Percentiles rank a stretch among this genome's conserved stretches.
phyloP scores from a whole-genome alignment of 2,888 invertebrate genomes.

The Latrodectus elegans region DNA sequence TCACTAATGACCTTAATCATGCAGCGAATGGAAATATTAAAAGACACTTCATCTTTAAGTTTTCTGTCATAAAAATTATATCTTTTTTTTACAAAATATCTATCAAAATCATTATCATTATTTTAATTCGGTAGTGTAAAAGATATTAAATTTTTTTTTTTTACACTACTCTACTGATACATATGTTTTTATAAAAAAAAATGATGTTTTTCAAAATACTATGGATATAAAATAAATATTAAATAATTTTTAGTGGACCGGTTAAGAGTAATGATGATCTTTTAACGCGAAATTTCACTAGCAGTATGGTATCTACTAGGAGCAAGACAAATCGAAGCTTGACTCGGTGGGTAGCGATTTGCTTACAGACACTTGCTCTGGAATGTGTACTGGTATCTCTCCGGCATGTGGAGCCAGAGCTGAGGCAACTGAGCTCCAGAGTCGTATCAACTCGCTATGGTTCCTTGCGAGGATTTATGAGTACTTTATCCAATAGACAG shows the following conservation, averaged over 20 bases:
- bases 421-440: slow-evolving; percentile 71
- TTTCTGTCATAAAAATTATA: neutral
- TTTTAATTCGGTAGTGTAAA: neutral
- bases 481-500: slow-evolving; percentile 70
- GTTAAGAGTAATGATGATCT: neutral
- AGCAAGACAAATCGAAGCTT: slow-evolving; percentile 4
- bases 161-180: neutral
- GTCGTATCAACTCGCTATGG: slow-evolving; percentile 75
- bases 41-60: neutral
- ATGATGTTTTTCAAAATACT: neutral
- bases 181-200: no score
- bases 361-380: slow-evolving; percentile 36
- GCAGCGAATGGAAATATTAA: slow-evolving; percentile 5
- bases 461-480: slow-evolving; percentile 73
- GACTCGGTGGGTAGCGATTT: slow-evolving; percentile 23
- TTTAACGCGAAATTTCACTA: no score
- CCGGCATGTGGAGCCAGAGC: slow-evolving; percentile 48
- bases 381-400: slow-evolving; percentile 37
- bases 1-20: slow-evolving; percentile 16
- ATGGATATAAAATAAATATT: neutral
- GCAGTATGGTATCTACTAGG: no score
- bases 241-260: neutral
- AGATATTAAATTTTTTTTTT: no score
- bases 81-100: neutral
- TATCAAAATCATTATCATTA: neutral